Base-by-base conservation (phyloP, 2,797 vertebrate species). In the Arremon aurantiirostris region DNA sequence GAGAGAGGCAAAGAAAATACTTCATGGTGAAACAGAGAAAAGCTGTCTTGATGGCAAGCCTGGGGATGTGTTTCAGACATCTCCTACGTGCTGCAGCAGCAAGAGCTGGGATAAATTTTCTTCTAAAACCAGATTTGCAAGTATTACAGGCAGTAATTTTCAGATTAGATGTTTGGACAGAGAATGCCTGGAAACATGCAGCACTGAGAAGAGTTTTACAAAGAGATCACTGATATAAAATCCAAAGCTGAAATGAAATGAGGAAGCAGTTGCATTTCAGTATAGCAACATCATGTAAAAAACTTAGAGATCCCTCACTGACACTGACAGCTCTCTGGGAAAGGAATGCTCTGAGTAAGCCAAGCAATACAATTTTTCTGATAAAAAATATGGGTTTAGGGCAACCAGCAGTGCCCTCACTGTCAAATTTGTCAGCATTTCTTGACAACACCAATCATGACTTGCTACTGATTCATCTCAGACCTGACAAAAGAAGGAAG, bases 401-500 rank as follows among this genome's bases (percentile, higher is more conserved):
- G 69, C 82, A 82, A 94, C 87, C 89, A 93, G 34, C 71, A 56
- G 56, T 50, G 82, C 61, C 88, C 72, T 90, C 80, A 15, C 64
- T 91, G 79, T 80, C 95, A 95, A 64, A 83, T 75, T 85, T 89
- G 79, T 87, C 82, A 89, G 86, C 65, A 71, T 76, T 10, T 1
- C 69, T 91, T 78, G 82, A 93, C 81, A 92, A 46, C 53, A 83
- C 65, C 76, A 85, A 86, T 94, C 84, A 77, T 42, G 68, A 64
- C 46, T 89, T 61, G 47, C 61, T 78, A 82, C 93, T 81, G 69
- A 94, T 75, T 95, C 82, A 90, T 95, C 77, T 90, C 69, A 83
- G 41, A 89, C 49, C 20, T 91, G 91, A 89, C 76, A 94, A 80
- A 92, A 89, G 41, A 65, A 72, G 64, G 86, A 87, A 80, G 87